Evolutionary conservation across 2,797 vertebrate species (phyloP), one percentile per base, ranked within the genome.

Genomic region (Streptopelia turtur): DNA sequence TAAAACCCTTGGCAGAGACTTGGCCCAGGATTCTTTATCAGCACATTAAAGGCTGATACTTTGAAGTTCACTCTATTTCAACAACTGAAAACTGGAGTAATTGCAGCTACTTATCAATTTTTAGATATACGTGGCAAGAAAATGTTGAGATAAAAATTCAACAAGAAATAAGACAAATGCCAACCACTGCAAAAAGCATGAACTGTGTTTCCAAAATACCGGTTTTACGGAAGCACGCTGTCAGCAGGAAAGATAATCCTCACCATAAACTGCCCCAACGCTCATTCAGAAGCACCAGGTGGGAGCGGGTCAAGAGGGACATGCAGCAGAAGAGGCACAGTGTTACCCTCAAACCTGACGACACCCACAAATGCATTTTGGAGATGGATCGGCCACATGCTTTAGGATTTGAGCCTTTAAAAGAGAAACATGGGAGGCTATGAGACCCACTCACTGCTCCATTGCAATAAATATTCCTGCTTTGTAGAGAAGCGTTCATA

Each of bases 21-120:
- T 95, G 79, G 66, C 45, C 61, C 64, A 9, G 31, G 18, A 84
- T 60, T 92, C 63, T 70, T 91, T 77, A 90, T 85, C 70, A 91
- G 74, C 23, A 25, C 43, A 53, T 69, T 88, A 74, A 79, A 83
- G 86, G 47, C 21, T 52, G 61, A 11, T 59, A 52, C 90, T 83
- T 92, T 82, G 60, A 79, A 80, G 28, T 50, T 60, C 25, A 56
- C 18, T 63, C 37, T 70, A 24, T 78, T 31, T 74, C 49, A 64
- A 3, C 25, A 69, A 47, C 39, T 43, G 70, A 56, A 84, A 88
- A 79, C 0, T 41, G 61, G 13, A 57, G 50, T 50, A 55, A 65
- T 87, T 68, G 64, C 41, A 80, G 56, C 49, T 60, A 28, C 56
- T 63, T 74, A 39, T 41, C 61, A 86, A 31, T 35, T 78, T 28